Conservation (phyloP, 1,140 invertebrate genomes). For the Saccostrea glomerata region DNA sequence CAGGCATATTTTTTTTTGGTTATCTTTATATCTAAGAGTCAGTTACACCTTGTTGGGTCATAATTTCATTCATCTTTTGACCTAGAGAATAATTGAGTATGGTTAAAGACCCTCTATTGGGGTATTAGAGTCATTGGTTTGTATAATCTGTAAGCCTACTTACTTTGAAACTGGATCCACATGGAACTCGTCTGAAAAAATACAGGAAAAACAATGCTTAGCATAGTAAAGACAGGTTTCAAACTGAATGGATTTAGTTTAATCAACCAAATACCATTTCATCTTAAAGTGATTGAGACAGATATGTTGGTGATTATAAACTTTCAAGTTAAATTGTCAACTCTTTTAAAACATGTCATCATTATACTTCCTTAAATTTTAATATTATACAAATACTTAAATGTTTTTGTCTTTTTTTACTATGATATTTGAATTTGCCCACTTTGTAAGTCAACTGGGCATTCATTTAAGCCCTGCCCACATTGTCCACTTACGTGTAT, state of each 20-base stretch:
- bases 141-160: conserved; percentile 32
- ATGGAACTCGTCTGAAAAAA: conserved; percentile 35
- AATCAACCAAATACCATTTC: too few species aligned
- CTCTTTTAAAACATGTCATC: too few species aligned
- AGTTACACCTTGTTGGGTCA: neutral
- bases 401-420: too few species aligned
- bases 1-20: neutral
- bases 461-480: neutral
- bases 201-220: neutral
- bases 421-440: neutral
- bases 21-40: neutral
- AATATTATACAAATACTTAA: too few species aligned
- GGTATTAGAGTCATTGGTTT: neutral
- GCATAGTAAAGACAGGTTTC: neutral
- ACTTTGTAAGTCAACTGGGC: neutral
- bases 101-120: neutral
- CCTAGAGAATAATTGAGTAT: neutral
- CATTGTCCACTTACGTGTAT: neutral
- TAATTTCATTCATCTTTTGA: neutral
- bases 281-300: too few species aligned
- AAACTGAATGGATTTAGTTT: too few species aligned
- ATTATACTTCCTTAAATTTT: too few species aligned
- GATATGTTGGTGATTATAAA: too few species aligned
- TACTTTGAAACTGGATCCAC: conserved; percentile 49
- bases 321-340: too few species aligned